Conservation (phyloP, 2,888 invertebrate genomes). For the Crioceris asparagi region DNA sequence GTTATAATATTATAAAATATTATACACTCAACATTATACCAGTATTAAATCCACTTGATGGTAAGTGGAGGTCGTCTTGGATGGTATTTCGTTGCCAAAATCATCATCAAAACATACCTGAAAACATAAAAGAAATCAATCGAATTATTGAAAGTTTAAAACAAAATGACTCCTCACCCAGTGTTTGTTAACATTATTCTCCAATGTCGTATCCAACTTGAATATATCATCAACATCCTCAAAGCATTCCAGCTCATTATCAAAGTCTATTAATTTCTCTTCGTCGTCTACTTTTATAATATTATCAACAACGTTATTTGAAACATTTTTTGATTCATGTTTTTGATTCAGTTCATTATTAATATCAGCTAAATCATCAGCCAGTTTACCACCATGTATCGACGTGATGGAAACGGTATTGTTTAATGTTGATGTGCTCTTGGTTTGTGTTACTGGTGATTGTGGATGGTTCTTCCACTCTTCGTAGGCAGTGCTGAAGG, state of each 20-base stretch:
- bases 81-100: slow-evolving; percentile 16
- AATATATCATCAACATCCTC: slow-evolving; percentile 10
- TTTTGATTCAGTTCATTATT: too few relatives aligned
- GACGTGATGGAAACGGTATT: too few relatives aligned
- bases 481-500: slow-evolving; percentile 68
- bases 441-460: too few relatives aligned
- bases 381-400: too few relatives aligned
- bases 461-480: slow-evolving; percentile 32
- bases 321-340: too few relatives aligned
- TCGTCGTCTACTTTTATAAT: too few relatives aligned
- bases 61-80: slow-evolving; percentile 8
- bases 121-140: slow-evolving; percentile 11
- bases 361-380: too few relatives aligned
- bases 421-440: too few relatives aligned
- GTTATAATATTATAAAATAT: too few relatives aligned
- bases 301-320: too few relatives aligned
- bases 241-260: slow-evolving; percentile 25
- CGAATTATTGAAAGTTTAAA: not conserved
- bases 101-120: slow-evolving; percentile 26
- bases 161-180: slow-evolving; percentile 2
- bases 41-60: slow-evolving; percentile 3
- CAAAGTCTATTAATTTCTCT: slow-evolving; percentile 31
- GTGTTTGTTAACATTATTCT: not conserved
- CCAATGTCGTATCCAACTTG: not conserved
- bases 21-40: too few relatives aligned